Conservation (phyloP, 2,797 vertebrate genomes). For the Enteromius paludinosus region DNA sequence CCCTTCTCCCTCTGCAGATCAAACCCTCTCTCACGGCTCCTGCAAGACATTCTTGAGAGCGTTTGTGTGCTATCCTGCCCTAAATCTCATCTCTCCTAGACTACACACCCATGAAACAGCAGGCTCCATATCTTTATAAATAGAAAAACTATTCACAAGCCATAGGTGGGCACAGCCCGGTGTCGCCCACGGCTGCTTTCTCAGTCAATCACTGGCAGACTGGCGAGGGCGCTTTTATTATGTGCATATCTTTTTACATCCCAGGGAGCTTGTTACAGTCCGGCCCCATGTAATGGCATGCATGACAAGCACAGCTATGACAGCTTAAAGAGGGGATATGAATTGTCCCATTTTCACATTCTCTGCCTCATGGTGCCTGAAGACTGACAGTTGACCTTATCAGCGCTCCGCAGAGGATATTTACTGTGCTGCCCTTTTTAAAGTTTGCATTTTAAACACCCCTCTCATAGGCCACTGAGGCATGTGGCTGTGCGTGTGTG, state of each 20-base stretch:
- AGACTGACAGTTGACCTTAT: constrained; percentile 65
- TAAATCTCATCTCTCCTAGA: constrained; percentile 50
- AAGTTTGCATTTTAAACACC: constrained; percentile 59
- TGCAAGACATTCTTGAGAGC: constrained; percentile 8
- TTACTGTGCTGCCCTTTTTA: constrained; percentile 56
- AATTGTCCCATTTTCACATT: constrained; percentile 58
- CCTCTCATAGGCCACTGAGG: constrained; percentile 14
- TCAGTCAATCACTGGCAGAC: constrained; percentile 58
- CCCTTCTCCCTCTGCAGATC: constrained; percentile 25
- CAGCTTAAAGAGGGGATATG: constrained; percentile 60
- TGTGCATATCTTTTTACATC: constrained; percentile 64
- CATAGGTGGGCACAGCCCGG: constrained; percentile 55
- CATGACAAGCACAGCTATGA: constrained; percentile 55
- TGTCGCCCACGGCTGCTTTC: constrained; percentile 46
- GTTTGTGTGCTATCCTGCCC: constrained; percentile 40
- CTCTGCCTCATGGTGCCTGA: constrained; percentile 45
- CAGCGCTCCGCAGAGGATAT: constrained; percentile 59
- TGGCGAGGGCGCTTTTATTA: constrained; percentile 60
- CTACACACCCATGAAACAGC: constrained; percentile 45
- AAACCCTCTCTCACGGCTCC: constrained; percentile 28
- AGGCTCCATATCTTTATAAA: constrained; percentile 59
- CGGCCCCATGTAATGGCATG: constrained; percentile 58
- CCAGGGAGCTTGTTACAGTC: constrained; percentile 60
- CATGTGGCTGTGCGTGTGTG: not conserved
- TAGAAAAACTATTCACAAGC: constrained; percentile 53